These are phyloP conservation scores for Brachyalestes nurse DNA, from an alignment of 2,797 vertebrate genomes.

Conservation along the genomic window DNA sequence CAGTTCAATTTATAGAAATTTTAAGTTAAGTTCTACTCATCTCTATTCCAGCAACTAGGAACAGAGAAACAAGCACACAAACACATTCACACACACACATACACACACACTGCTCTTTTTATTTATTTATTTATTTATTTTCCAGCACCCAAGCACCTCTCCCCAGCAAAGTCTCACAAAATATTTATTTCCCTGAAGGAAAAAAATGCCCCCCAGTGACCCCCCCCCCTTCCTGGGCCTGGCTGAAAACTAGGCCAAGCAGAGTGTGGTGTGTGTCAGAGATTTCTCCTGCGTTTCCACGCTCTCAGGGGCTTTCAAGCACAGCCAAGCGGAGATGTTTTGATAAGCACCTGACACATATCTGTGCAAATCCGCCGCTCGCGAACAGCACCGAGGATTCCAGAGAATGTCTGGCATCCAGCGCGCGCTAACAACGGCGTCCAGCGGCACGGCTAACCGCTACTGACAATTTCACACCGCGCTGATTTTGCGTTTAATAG, in stretches of 20 bases:
- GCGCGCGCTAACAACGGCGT: neutral
- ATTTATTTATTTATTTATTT: too few relatives aligned
- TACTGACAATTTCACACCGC: neutral
- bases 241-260: neutral
- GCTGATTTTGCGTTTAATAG: neutral
- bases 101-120: constrained; percentile 1
- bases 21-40: too few relatives aligned
- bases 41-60: neutral
- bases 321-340: constrained; percentile 31
- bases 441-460: neutral
- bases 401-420: constrained; percentile 14
- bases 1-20: too few relatives aligned
- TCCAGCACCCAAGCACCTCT: neutral
- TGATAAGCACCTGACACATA: constrained; percentile 17
- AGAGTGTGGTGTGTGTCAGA: constrained; percentile 11
- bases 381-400: neutral
- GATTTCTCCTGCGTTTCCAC: constrained; percentile 20
- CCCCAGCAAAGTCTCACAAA: constrained; percentile 6
- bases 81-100: constrained; percentile 9
- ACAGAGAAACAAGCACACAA: constrained; percentile 5
- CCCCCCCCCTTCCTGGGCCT: neutral
- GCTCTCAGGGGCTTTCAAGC: constrained; percentile 13
- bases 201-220: constrained; percentile 4
- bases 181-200: neutral
- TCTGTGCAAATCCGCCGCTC: constrained; percentile 13